Percentiles rank a stretch among this genome's conserved stretches.
Conservation (phyloP, 2,888 invertebrate genomes). For the Callosobruchus maculatus region DNA sequence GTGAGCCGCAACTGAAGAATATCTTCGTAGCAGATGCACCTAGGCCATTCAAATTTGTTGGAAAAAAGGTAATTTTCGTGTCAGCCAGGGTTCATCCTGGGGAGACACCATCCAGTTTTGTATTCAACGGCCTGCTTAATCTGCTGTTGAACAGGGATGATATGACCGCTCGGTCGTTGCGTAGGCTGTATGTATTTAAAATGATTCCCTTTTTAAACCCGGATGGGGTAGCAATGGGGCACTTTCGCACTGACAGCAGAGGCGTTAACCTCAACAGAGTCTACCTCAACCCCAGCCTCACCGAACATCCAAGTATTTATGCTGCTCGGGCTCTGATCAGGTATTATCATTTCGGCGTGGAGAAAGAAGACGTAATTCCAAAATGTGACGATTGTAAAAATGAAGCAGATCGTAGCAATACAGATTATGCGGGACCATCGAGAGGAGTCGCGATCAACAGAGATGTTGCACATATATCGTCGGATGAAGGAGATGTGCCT, state of each 20-base stretch:
- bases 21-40: conserved; percentile 69
- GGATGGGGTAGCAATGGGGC: conserved; percentile 83
- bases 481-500: conserved; percentile 35
- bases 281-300: conserved; percentile 73
- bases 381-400: conserved; percentile 29
- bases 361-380: conserved; percentile 54
- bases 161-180: conserved; percentile 66
- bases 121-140: conserved; percentile 84
- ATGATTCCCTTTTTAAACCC: conserved; percentile 89
- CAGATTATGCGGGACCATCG: conserved; percentile 20
- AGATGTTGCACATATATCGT: conserved; percentile 43
- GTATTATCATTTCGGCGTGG: conserved; percentile 67
- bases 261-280: conserved; percentile 87
- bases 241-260: conserved; percentile 80
- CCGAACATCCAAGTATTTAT: conserved; percentile 78
- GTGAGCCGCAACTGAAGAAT: conserved; percentile 68
- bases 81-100: conserved; percentile 91
- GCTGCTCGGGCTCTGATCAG: conserved; percentile 76
- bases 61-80: conserved; percentile 82
- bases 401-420: conserved; percentile 12
- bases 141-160: conserved; percentile 73
- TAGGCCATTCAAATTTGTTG: conserved; percentile 70
- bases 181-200: conserved; percentile 81
- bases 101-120: conserved; percentile 87
- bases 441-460: conserved; percentile 35